Percentiles rank a stretch among this genome's conserved stretches.
These are phyloP conservation scores for Melanaphis sacchari DNA, from an alignment of 1,140 invertebrate genomes.

Conservation along the genomic window DNA sequence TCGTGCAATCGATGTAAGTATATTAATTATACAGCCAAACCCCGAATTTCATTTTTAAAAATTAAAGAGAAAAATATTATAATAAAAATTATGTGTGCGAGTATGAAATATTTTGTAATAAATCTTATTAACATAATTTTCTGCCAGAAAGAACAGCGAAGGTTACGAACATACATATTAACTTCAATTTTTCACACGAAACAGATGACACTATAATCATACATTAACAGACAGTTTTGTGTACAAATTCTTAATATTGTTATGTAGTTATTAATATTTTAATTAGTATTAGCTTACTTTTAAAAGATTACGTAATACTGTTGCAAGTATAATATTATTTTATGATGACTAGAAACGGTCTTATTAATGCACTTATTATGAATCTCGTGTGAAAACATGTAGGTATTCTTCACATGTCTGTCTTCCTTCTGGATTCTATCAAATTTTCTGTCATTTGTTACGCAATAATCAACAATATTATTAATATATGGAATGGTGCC, in stretches of 20 bases:
- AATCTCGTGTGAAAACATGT: background rate
- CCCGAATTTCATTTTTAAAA: too few relatives aligned
- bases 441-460: background rate
- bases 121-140: too few relatives aligned
- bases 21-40: too few relatives aligned
- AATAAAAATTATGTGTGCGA: too few relatives aligned
- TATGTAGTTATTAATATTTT: background rate
- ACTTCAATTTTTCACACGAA: background rate
- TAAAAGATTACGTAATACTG: background rate
- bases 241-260: background rate
- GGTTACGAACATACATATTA: background rate
- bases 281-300: background rate
- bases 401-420: background rate
- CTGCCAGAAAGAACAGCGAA: background rate
- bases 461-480: background rate
- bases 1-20: too few relatives aligned
- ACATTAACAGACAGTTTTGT: background rate
- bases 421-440: background rate
- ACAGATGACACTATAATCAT: background rate
- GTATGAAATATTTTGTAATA: too few relatives aligned
- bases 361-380: background rate
- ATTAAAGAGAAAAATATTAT: too few relatives aligned
- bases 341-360: background rate
- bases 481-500: background rate
- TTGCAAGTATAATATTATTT: background rate